Conservation (phyloP, 2,797 vertebrate species). For the Lacerta agilis region DNA sequence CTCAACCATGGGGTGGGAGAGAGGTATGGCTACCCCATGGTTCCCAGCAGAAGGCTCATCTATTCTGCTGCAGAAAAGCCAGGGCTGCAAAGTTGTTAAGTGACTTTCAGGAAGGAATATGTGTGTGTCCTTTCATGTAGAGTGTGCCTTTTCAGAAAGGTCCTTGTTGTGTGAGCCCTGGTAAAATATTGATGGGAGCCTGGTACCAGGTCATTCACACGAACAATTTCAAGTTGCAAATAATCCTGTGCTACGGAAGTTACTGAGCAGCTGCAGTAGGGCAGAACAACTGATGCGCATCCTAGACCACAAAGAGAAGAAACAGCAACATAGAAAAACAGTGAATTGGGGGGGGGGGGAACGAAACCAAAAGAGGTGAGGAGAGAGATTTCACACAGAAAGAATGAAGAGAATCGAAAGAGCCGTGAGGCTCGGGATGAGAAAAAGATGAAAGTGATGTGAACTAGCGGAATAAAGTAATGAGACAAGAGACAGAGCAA, state of each 20-base stretch:
- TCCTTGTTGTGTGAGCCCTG: background rate
- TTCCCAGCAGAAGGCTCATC: background rate
- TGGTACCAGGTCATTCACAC: background rate
- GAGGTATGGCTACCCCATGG: background rate
- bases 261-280: background rate
- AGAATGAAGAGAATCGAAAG: conserved; percentile 41
- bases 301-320: conserved; percentile 58
- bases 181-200: background rate
- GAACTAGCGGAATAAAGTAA: conserved; percentile 38
- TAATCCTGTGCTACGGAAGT: background rate
- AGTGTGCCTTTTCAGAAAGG: background rate
- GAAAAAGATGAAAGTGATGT: conserved; percentile 25
- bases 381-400: conserved; percentile 32
- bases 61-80: background rate
- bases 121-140: background rate
- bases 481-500: conserved; percentile 38
- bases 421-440: background rate
- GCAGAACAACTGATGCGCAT: conserved; percentile 3
- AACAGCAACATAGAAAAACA: conserved; percentile 58
- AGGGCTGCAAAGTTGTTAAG: background rate
- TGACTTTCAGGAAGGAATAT: background rate
- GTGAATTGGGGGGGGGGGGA: conserved; percentile 38
- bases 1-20: background rate
- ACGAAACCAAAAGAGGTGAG: conserved; percentile 39
- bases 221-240: background rate